Evolutionary conservation across 2,888 invertebrate genomes (phyloP), one percentile per base, ranked within the genome.

Genomic region (Cinara cedri): DNA sequence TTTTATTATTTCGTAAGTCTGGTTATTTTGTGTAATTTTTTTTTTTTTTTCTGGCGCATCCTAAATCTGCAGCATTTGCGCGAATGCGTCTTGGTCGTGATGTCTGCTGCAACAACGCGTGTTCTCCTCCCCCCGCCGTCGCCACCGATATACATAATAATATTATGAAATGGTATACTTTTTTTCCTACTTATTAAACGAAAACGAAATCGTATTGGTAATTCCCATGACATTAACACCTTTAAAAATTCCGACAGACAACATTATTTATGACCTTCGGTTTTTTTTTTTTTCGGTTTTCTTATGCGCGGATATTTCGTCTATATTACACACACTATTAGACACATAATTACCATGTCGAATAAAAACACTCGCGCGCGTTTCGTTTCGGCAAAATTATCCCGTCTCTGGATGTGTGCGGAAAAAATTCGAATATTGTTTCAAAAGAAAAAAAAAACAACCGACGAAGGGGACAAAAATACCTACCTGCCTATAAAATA

Each of bases 341-440:
- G n/a, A n/a, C 46, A 19, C 51, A 6, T 4, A 34, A 34, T 34
- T 34, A 34, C 34, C 34, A 74, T 63, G 72, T 60, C 72, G 46
- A 60, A 72, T 60, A 60, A 46, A 60, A 34, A 34, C 34, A 6
- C 34, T 34, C 34, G 34, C 3, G 34, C 26, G n/a, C 49, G 60
- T 72, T 72, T 72, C 72, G 60, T 72, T 49, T 60, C 60, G 72
- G 49, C 49, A 49, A 19, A 34, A 34, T 4, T 34, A 34, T 34
- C n/a, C n/a, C 9, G n/a, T 54, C 4, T 54, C 1, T 21, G 55
- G n/a, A 51, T n/a, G 65, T 13, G 42, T 42, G 63, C 74, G 74
- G 74, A 75, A 65, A 75, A 75, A 51, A 75, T 75, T 44, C 65
- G 74, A n/a, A n/a, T 65, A 75, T 75, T 65, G 74, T 75, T 75